A percentile compares a stretch with the other conserved stretches of the same genome.
These are phyloP conservation scores for Lucifuga dentata DNA, from an alignment of 2,113 vertebrate species.

Conservation along the genomic window DNA sequence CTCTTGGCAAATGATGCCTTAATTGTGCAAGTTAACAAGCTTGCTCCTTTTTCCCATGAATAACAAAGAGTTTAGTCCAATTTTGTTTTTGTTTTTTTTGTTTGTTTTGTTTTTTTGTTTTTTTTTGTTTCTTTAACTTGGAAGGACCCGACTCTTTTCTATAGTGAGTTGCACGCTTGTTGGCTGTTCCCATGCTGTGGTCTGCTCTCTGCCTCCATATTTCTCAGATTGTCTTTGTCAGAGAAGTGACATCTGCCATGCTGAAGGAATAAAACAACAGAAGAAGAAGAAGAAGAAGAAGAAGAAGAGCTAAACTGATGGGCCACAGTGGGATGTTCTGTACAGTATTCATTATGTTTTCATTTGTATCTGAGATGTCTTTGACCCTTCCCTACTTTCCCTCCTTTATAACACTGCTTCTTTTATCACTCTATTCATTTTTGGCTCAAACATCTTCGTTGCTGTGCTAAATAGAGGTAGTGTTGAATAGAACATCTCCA, in stretches of 20 bases:
- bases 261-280: conserved; percentile 5
- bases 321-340: conserved; percentile 68
- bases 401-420: conserved; percentile 65
- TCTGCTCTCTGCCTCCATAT: conserved; percentile 17
- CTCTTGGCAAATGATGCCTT: conserved; percentile 83
- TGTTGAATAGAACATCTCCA: conserved; percentile 77
- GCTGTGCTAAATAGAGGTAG: conserved; percentile 70
- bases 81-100: conserved; percentile 57
- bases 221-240: conserved; percentile 20
- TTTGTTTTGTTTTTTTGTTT: conserved; percentile 48
- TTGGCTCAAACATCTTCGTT: conserved; percentile 71
- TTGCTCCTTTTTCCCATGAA: conserved; percentile 74
- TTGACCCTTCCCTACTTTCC: conserved; percentile 60
- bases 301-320: conserved; percentile 13
- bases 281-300: conserved; percentile 34
- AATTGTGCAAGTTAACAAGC: conserved; percentile 84
- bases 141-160: conserved; percentile 36
- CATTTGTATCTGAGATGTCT: conserved; percentile 61
- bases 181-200: conserved; percentile 70
- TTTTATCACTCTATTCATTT: conserved; percentile 79
- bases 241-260: background rate
- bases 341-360: conserved; percentile 68
- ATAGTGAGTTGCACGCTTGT: conserved; percentile 57
- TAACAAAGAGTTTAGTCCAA: conserved; percentile 77
- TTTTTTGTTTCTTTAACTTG: conserved; percentile 34